phyloP scores from a whole-genome alignment of 2,888 invertebrate genomes.

The Cyclophora albipunctata region DNA sequence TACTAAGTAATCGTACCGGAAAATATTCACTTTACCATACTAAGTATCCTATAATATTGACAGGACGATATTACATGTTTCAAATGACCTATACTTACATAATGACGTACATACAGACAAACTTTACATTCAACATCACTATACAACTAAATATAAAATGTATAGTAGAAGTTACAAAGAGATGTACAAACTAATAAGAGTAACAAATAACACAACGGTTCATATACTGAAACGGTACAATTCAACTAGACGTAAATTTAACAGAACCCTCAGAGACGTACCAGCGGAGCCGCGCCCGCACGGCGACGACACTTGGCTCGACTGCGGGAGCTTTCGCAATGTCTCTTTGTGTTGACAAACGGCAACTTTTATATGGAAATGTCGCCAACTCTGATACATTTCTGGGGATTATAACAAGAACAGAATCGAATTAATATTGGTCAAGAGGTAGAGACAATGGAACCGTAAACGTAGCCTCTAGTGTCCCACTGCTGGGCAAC shows the following conservation, averaged over 20 bases:
- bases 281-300: not conserved
- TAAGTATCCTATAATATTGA: not conserved
- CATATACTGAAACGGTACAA: not conserved
- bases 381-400: conserved; percentile 3
- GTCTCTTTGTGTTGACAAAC: too few relatives aligned
- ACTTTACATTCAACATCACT: conserved; percentile 7
- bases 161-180: conserved; percentile 6
- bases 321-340: too few relatives aligned
- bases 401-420: conserved; percentile 7
- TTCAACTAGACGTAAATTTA: conserved; percentile 1
- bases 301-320: too few relatives aligned
- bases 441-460: conserved; percentile 32
- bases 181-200: conserved; percentile 1
- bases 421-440: conserved; percentile 25
- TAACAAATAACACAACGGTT: conserved; percentile 5
- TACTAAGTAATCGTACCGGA: too few relatives aligned
- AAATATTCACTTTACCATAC: too few relatives aligned
- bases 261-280: conserved; percentile 11
- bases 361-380: too few relatives aligned
- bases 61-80: not conserved
- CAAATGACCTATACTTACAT: not conserved
- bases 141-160: conserved; percentile 6
- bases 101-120: conserved; percentile 21
- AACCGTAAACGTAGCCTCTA: conserved; percentile 4
- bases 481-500: too few relatives aligned